These are phyloP conservation scores for Troilus luridus DNA, from an alignment of 2,888 invertebrate species.

Conservation along the genomic window DNA sequence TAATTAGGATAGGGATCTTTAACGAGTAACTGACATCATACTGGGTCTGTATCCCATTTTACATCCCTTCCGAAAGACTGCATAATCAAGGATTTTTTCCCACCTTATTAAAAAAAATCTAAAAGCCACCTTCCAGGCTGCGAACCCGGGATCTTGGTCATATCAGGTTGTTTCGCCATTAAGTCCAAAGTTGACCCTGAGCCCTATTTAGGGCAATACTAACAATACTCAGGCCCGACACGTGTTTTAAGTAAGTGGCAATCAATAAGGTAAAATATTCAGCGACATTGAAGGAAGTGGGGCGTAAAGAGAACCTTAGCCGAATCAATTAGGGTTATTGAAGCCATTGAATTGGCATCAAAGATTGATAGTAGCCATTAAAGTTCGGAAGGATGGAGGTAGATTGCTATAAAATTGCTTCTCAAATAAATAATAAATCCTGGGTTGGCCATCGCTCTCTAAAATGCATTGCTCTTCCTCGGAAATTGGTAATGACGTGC, in stretches of 20 bases:
- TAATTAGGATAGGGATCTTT: too few relatives aligned
- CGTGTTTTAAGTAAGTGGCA: slow-evolving; percentile 8
- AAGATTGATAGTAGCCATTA: slow-evolving; percentile 39
- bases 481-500: slow-evolving; percentile 11
- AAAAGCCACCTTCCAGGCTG: too few relatives aligned
- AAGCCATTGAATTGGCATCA: slow-evolving; percentile 13
- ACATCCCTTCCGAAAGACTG: too few relatives aligned
- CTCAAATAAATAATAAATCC: slow-evolving; percentile 32
- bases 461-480: slow-evolving; percentile 41
- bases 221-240: not conserved
- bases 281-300: not conserved
- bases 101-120: too few relatives aligned
- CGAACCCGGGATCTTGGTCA: too few relatives aligned
- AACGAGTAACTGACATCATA: too few relatives aligned
- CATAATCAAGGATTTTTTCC: too few relatives aligned
- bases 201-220: not conserved
- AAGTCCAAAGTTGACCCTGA: too few relatives aligned
- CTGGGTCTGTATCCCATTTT: too few relatives aligned
- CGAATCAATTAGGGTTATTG: slow-evolving; percentile 30
- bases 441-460: slow-evolving; percentile 14
- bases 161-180: too few relatives aligned
- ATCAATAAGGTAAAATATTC: slow-evolving; percentile 27
- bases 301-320: slow-evolving; percentile 1
- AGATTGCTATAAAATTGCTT: slow-evolving; percentile 37
- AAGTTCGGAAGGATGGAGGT: slow-evolving; percentile 35